A percentile compares a stretch with the other conserved stretches of the same genome.
phyloP scores from a whole-genome alignment of 2,113 vertebrate species.

The Alectura lathami region DNA sequence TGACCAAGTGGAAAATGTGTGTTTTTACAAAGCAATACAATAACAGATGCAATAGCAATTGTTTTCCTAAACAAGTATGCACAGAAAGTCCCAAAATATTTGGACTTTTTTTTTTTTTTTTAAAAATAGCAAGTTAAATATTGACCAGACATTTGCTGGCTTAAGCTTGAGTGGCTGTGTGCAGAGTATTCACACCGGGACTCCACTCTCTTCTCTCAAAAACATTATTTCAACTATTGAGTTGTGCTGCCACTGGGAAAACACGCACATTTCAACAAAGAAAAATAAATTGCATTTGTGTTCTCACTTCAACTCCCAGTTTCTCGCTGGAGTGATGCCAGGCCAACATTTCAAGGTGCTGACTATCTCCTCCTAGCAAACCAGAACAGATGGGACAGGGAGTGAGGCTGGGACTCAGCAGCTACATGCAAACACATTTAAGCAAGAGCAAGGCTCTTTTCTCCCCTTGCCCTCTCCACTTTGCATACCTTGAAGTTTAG shows the following conservation, averaged over 20 bases:
- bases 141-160: slow-evolving; percentile 9
- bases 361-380: slow-evolving; percentile 43
- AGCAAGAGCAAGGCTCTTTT: not conserved
- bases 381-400: not conserved
- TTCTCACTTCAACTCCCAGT: slow-evolving; percentile 60
- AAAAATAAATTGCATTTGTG: slow-evolving; percentile 64
- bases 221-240: slow-evolving; percentile 57
- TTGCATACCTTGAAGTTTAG: not conserved
- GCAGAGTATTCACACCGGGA: slow-evolving; percentile 23
- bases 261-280: slow-evolving; percentile 49
- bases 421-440: not conserved
- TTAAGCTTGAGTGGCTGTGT: not conserved
- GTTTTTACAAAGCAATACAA: not conserved
- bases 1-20: not conserved
- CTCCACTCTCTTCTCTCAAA: slow-evolving; percentile 32
- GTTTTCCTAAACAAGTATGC: not conserved
- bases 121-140: not conserved
- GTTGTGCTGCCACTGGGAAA: slow-evolving; percentile 46
- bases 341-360: slow-evolving; percentile 43
- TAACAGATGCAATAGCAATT: not conserved
- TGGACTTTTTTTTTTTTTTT: not conserved
- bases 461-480: not conserved
- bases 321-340: slow-evolving; percentile 41
- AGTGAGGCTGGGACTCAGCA: not conserved
- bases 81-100: not conserved